Evolutionary conservation across 2,113 vertebrate genomes (phyloP).

Genomic region (Odontophorus gujanensis): DNA sequence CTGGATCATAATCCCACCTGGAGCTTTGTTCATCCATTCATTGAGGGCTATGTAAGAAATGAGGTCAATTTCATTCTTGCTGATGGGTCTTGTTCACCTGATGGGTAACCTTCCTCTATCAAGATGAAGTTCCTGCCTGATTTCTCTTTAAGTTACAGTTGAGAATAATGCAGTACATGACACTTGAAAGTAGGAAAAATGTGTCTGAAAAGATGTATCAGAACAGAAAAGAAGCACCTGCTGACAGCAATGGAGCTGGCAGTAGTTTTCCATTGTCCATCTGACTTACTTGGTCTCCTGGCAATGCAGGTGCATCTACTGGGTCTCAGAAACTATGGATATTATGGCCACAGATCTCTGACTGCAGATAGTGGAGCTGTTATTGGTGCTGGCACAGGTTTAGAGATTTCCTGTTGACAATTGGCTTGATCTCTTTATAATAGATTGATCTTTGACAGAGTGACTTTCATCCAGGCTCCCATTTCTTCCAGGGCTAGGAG

Average conservation of each 20-base stretch:
- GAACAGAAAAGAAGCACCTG: neutral
- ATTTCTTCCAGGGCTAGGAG: neutral
- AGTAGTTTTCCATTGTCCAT: neutral
- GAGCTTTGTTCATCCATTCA: neutral
- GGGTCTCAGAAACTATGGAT: neutral
- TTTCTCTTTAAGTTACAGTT: neutral
- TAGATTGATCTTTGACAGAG: neutral
- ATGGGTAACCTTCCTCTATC: neutral
- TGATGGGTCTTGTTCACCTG: neutral
- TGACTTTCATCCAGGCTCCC: neutral
- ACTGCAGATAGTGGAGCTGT: neutral
- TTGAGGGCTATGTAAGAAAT: neutral
- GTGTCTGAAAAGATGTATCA: neutral
- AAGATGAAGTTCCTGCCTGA: neutral
- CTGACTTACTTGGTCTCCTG: neutral
- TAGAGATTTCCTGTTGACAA: neutral
- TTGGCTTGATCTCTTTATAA: neutral
- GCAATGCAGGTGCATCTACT: neutral
- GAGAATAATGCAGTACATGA: neutral
- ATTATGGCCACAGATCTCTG: neutral
- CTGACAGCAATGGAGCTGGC: neutral
- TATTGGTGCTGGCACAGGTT: neutral
- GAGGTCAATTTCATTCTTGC: neutral
- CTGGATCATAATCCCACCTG: neutral
- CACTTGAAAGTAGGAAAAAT: neutral